Evolutionary conservation across 2,113 vertebrate genomes (phyloP).

Genomic region (Anolis carolinensis): DNA sequence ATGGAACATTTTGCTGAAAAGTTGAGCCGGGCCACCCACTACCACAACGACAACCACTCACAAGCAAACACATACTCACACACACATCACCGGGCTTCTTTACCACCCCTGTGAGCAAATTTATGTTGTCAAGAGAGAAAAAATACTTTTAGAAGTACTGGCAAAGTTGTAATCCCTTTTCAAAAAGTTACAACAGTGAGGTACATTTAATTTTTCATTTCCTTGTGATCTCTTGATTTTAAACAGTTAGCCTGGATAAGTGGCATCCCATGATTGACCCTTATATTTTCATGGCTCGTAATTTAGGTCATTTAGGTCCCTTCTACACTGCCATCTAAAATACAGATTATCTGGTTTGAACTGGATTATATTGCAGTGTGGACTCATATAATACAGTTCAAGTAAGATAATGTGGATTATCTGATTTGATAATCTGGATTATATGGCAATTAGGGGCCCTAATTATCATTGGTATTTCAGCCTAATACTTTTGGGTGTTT

Average conservation of each 20-base stretch:
- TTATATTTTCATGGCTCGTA: background rate
- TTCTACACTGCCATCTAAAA: no score
- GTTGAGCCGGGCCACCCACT: conserved; percentile 75
- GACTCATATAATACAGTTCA: no score
- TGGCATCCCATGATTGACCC: background rate
- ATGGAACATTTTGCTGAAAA: conserved; percentile 80
- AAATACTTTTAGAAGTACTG: conserved; percentile 71
- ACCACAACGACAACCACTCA: conserved; percentile 39
- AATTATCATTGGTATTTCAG: no score
- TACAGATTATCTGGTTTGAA: no score
- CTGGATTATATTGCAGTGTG: no score
- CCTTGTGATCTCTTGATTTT: background rate
- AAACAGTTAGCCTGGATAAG: background rate
- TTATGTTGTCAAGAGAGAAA: conserved; percentile 63
- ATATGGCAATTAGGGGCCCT: no score
- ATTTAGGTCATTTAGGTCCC: background rate
- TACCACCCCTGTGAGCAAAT: conserved; percentile 63
- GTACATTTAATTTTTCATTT: background rate
- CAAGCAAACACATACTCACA: conserved; percentile 12
- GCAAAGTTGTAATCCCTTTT: conserved; percentile 34
- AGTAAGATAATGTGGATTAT: no score
- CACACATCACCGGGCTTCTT: conserved; percentile 59
- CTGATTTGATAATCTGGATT: no score
- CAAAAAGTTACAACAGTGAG: conserved; percentile 58
- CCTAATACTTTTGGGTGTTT: no score